These are phyloP conservation scores for Harpegnathos saltator DNA, from an alignment of 1,140 invertebrate species.

Conservation along the genomic window DNA sequence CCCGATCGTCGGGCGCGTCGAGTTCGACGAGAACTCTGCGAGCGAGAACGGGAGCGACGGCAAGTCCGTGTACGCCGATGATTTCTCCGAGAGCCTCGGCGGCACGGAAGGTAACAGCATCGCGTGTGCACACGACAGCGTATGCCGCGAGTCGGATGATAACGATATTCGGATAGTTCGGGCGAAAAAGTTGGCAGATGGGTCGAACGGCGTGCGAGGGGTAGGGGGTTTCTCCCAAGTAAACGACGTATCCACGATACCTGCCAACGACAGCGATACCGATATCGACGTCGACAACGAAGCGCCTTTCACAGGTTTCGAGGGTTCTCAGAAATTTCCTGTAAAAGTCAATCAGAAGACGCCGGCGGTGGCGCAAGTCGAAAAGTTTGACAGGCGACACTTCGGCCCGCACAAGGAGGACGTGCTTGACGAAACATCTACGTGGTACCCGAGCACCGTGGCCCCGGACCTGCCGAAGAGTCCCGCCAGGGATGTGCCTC, in stretches of 20 bases:
- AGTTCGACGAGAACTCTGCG: conserved; percentile 24
- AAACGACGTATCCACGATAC: not conserved
- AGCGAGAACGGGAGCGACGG: not conserved
- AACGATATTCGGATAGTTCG: not conserved
- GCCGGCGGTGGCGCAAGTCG: conserved; percentile 64
- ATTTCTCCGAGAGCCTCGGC: not conserved
- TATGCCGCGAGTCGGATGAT: not conserved
- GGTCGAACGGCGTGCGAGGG: not conserved
- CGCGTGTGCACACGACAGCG: conserved; percentile 25
- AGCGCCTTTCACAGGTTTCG: conserved; percentile 79
- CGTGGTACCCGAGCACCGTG: conserved; percentile 10
- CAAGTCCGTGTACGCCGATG: conserved; percentile 6
- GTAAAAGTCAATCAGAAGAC: conserved; percentile 79
- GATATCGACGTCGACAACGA: conserved; percentile 56
- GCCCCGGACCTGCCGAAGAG: conserved; percentile 77
- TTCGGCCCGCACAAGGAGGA: conserved; percentile 78
- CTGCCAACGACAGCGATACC: conserved; percentile 46
- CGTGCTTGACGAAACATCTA: conserved; percentile 52
- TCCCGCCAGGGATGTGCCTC: conserved; percentile 71
- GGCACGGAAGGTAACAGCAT: not conserved
- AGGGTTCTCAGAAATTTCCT: conserved; percentile 80
- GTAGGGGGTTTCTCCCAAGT: not conserved
- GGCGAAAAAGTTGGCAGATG: conserved; percentile 11
- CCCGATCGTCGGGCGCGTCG: not conserved
- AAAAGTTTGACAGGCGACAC: conserved; percentile 82